Percentiles rank a stretch among this genome's conserved stretches.
Conservation (phyloP, 1,140 invertebrate species). For the Papilio polytes region DNA sequence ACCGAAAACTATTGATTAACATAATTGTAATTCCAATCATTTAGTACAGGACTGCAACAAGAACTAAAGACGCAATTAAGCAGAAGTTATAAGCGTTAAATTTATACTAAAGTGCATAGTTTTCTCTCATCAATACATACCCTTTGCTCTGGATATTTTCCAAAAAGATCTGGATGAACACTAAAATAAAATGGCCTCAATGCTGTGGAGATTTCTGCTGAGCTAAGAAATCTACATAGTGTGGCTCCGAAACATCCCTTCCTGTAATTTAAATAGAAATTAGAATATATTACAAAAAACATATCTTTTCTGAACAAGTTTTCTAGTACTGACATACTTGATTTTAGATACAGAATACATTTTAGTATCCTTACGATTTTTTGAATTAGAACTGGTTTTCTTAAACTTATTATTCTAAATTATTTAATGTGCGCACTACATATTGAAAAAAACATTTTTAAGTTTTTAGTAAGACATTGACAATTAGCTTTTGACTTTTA, state of each 20-base stretch:
- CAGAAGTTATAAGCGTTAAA: background rate
- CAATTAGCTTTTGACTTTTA: background rate
- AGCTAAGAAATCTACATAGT: constrained; percentile 70
- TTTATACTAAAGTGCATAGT: constrained; percentile 1
- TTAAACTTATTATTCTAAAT: constrained; percentile 8
- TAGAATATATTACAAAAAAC: background rate
- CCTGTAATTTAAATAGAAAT: constrained; percentile 44
- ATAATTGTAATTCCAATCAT: too few species aligned
- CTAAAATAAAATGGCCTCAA: constrained; percentile 97
- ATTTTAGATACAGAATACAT: constrained; percentile 37
- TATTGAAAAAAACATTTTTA: constrained; percentile 30
- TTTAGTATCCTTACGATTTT: background rate
- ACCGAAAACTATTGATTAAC: background rate
- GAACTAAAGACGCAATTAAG: background rate
- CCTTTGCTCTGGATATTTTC: constrained; percentile 94
- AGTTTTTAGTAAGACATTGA: constrained; percentile 12
- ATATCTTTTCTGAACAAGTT: background rate
- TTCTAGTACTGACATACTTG: background rate
- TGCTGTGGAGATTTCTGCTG: constrained; percentile 93
- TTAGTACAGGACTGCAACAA: background rate
- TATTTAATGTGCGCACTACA: constrained; percentile 37
- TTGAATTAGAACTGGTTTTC: background rate
- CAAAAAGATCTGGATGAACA: constrained; percentile 98
- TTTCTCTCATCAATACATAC: constrained; percentile 79
- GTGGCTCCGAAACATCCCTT: constrained; percentile 56